These are phyloP conservation scores for Sapayoa aenigma DNA, from an alignment of 2,113 vertebrate species.

Conservation along the genomic window DNA sequence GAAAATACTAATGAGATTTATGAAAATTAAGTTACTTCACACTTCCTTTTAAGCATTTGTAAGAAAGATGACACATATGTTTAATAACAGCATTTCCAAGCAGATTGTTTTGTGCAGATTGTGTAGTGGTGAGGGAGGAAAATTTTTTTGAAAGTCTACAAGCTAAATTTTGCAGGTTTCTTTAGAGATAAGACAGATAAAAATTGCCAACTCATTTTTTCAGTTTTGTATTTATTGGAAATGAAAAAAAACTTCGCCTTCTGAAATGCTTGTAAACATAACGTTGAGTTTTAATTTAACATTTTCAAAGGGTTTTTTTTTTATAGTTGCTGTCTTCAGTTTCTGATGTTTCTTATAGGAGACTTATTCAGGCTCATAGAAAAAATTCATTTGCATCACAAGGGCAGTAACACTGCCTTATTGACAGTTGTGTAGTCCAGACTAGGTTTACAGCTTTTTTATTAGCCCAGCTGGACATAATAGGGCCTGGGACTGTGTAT, in stretches of 20 bases:
- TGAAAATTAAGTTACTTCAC: background rate
- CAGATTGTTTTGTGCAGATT: background rate
- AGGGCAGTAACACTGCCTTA: background rate
- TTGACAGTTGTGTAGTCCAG: background rate
- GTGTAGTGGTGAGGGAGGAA: background rate
- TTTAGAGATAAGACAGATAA: background rate
- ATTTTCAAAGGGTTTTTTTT: background rate
- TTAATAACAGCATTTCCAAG: background rate
- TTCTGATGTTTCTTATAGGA: background rate
- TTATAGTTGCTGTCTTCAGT: background rate
- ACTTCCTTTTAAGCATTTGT: background rate
- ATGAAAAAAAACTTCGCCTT: background rate
- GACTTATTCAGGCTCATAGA: background rate
- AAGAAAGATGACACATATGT: background rate
- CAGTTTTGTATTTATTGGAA: background rate
- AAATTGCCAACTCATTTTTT: background rate
- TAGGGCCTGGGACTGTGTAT: background rate
- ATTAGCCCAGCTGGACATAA: background rate
- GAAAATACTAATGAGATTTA: background rate
- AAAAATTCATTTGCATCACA: rapidly evolving
- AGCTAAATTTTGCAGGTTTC: background rate
- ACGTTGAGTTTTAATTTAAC: background rate
- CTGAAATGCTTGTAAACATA: background rate
- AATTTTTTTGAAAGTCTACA: background rate
- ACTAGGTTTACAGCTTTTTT: background rate